Evolutionary conservation across 2,113 vertebrate species (phyloP).

Genomic region (Sula dactylatra): DNA sequence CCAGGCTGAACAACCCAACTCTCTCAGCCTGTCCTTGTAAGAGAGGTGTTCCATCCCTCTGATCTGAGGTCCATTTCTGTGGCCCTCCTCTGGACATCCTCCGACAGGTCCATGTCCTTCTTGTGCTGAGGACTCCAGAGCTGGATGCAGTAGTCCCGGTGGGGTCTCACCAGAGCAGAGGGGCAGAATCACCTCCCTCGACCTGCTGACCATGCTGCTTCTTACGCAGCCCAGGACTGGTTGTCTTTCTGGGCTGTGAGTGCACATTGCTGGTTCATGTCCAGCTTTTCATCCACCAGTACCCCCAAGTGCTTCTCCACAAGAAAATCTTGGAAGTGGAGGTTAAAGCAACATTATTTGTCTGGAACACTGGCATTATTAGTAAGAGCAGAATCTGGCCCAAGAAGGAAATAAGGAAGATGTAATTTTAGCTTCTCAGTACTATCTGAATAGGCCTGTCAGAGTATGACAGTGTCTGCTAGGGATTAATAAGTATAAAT

Average conservation of each 20-base stretch:
- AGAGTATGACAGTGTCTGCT: not conserved
- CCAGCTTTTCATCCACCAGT: not conserved
- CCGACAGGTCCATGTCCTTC: not conserved
- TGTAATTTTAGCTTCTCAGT: not conserved
- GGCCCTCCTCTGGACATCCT: too few species aligned
- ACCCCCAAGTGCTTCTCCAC: not conserved
- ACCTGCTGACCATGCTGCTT: fast-evolving
- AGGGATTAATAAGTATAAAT: constrained; percentile 6
- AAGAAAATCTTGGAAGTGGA: not conserved
- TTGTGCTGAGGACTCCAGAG: not conserved
- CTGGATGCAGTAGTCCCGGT: fast-evolving
- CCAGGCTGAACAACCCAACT: too few species aligned
- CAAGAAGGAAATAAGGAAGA: not conserved
- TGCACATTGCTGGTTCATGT: fast-evolving
- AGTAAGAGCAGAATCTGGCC: not conserved
- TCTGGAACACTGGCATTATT: not conserved
- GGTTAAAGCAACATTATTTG: not conserved
- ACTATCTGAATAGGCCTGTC: not conserved
- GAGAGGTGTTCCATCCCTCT: too few species aligned
- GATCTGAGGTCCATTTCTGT: too few species aligned
- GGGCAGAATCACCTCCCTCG: not conserved
- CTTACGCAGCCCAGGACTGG: fast-evolving
- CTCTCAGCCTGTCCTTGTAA: too few species aligned
- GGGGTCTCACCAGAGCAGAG: not conserved
- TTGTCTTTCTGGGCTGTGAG: not conserved